phyloP scores from a whole-genome alignment of 2,113 vertebrate species.

The Colossoma macropomum region DNA sequence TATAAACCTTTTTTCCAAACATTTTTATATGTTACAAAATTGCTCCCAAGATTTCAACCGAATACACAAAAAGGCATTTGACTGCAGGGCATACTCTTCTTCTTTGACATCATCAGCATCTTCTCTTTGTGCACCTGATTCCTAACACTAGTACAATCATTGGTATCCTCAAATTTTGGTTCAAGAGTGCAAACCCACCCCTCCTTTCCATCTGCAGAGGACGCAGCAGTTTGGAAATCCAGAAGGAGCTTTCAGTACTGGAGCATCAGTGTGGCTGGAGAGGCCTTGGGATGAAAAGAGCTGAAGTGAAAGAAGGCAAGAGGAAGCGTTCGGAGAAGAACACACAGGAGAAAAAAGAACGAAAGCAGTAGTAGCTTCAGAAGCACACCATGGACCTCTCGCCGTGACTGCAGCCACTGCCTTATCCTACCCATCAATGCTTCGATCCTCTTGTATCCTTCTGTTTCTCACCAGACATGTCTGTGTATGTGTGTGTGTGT shows the following conservation, averaged over 20 bases:
- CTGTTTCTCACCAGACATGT: not conserved
- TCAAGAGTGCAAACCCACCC: slow-evolving; percentile 49
- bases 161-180: slow-evolving; percentile 58
- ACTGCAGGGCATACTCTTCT: slow-evolving; percentile 58
- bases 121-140: slow-evolving; percentile 6
- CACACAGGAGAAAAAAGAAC: not conserved
- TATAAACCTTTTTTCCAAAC: slow-evolving; percentile 41
- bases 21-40: slow-evolving; percentile 79
- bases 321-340: slow-evolving; percentile 11
- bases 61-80: slow-evolving; percentile 67
- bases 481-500: slow-evolving; percentile 15
- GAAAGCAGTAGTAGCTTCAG: slow-evolving; percentile 44
- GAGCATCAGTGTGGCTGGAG: slow-evolving; percentile 1
- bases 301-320: slow-evolving; percentile 36
- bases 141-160: slow-evolving; percentile 54
- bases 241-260: not conserved
- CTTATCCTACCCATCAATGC: slow-evolving; percentile 5
- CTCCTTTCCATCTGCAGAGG: slow-evolving; percentile 22
- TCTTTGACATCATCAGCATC: slow-evolving; percentile 7
- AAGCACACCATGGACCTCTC: slow-evolving; percentile 19
- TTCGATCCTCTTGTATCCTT: slow-evolving; percentile 6
- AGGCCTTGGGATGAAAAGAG: slow-evolving; percentile 25
- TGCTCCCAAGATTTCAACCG: slow-evolving; percentile 77
- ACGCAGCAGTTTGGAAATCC: slow-evolving; percentile 35
- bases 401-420: slow-evolving; percentile 59